Evolutionary conservation across 1,140 invertebrate genomes (phyloP).

Genomic region (Drosophila erecta): DNA sequence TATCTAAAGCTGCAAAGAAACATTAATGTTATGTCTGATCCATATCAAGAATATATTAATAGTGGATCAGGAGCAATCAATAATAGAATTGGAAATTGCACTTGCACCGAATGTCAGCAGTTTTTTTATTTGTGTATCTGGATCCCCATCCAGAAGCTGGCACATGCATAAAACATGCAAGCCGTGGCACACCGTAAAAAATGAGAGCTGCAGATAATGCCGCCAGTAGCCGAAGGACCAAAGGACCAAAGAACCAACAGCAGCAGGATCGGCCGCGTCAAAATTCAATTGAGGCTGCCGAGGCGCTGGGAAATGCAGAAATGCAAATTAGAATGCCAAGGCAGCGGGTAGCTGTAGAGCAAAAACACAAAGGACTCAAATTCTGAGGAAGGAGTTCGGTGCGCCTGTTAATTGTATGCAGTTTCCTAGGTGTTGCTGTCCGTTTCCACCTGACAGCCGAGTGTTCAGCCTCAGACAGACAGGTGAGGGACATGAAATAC

Average conservation of each 20-base stretch:
- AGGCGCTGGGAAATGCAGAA: slow-evolving; percentile 39
- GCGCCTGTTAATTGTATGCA: slow-evolving; percentile 73
- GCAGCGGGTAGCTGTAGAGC: slow-evolving; percentile 8
- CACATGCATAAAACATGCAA: slow-evolving; percentile 71
- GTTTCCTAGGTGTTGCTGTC: slow-evolving; percentile 64
- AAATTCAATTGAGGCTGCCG: slow-evolving; percentile 73
- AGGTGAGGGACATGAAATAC: slow-evolving; percentile 23
- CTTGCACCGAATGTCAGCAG: neutral
- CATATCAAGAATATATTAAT: neutral
- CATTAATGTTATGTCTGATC: neutral
- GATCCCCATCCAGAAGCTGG: slow-evolving; percentile 28
- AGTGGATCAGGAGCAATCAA: too few species aligned
- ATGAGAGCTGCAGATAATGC: slow-evolving; percentile 35
- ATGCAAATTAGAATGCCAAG: slow-evolving; percentile 73
- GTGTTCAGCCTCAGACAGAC: slow-evolving; percentile 28
- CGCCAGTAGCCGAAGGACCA: slow-evolving; percentile 36
- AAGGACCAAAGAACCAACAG: slow-evolving; percentile 22
- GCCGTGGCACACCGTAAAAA: slow-evolving; percentile 26
- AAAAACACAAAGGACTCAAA: slow-evolving; percentile 27
- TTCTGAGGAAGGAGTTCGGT: slow-evolving; percentile 12
- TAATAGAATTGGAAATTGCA: too few species aligned
- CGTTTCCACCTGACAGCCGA: slow-evolving; percentile 32
- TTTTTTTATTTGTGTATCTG: slow-evolving; percentile 18
- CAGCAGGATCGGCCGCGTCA: slow-evolving; percentile 60
- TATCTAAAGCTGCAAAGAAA: too few species aligned